Evolutionary conservation across 2,113 vertebrate species (phyloP).

Genomic region (Sapajus apella): DNA sequence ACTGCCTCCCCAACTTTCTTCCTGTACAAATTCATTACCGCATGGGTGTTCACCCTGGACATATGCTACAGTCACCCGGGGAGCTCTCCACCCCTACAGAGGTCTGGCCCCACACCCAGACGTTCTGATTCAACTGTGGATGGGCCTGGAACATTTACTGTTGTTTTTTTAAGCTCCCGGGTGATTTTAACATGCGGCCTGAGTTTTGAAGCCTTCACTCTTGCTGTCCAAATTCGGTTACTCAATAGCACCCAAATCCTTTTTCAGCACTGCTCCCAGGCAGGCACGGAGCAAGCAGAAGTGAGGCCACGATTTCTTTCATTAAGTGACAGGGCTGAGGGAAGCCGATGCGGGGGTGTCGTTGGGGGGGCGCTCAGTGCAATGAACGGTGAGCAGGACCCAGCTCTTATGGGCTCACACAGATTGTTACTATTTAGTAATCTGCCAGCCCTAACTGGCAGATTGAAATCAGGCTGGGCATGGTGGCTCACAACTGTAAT

Average conservation of each 20-base stretch:
- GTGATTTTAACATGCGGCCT: neutral
- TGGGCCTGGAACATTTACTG: no score
- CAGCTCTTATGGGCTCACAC: neutral
- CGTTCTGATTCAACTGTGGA: no score
- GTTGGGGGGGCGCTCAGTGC: accelerated
- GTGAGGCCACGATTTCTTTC: no score
- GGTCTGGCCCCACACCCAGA: neutral
- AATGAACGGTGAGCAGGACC: neutral
- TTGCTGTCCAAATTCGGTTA: neutral
- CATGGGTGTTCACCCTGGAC: neutral
- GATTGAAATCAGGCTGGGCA: neutral
- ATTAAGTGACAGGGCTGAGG: neutral
- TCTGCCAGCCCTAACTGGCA: neutral
- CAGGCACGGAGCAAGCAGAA: neutral
- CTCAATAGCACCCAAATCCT: neutral
- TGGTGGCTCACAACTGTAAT: no score
- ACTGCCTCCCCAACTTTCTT: neutral
- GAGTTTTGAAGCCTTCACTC: neutral
- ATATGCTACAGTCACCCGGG: neutral
- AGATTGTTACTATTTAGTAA: neutral
- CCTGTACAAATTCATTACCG: neutral
- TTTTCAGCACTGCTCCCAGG: neutral
- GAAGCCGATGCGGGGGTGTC: neutral
- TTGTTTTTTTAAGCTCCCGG: neutral
- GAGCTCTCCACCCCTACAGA: neutral